phyloP scores from a whole-genome alignment of 2,113 vertebrate genomes.

The Mionectes macconnelli region DNA sequence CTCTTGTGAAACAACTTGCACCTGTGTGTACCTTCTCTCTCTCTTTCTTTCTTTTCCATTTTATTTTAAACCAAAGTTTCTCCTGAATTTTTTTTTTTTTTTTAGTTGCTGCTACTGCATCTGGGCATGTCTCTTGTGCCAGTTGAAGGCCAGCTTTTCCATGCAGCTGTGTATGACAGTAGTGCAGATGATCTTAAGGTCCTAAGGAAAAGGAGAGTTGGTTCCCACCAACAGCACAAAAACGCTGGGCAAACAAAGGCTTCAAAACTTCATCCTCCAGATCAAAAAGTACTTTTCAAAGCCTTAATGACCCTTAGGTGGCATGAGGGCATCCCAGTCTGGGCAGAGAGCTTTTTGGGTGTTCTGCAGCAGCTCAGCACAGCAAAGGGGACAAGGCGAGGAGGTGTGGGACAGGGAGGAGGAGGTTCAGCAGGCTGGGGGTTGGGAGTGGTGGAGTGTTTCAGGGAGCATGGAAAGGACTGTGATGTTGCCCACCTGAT shows the following conservation, averaged over 20 bases:
- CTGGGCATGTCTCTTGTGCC: constrained; percentile 32
- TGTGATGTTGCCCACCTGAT: not conserved
- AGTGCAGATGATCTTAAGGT: not conserved
- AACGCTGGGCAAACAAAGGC: not conserved
- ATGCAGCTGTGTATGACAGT: not conserved
- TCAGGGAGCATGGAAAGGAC: not conserved
- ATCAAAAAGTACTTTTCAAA: not conserved
- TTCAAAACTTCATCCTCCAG: not conserved
- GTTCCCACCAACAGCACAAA: not conserved
- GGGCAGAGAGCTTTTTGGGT: not conserved
- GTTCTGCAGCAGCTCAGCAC: not conserved
- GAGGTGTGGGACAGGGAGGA: not conserved
- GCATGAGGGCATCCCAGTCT: not conserved
- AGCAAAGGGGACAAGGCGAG: not conserved
- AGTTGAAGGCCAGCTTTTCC: not conserved
- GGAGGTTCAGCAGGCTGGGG: not conserved
- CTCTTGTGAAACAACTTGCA: constrained; percentile 50
- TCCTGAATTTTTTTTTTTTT: not conserved
- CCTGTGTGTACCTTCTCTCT: constrained; percentile 59
- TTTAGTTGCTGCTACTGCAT: constrained; percentile 71
- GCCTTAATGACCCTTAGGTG: constrained; percentile 13
- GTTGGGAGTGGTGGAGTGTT: not conserved
- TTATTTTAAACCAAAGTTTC: constrained; percentile 74
- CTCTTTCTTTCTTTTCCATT: constrained; percentile 17
- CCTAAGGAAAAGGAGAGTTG: constrained; percentile 11